These are phyloP conservation scores for Scelioninae gen. 1 DNA, from an alignment of 2,888 invertebrate species.

Conservation along the genomic window DNA sequence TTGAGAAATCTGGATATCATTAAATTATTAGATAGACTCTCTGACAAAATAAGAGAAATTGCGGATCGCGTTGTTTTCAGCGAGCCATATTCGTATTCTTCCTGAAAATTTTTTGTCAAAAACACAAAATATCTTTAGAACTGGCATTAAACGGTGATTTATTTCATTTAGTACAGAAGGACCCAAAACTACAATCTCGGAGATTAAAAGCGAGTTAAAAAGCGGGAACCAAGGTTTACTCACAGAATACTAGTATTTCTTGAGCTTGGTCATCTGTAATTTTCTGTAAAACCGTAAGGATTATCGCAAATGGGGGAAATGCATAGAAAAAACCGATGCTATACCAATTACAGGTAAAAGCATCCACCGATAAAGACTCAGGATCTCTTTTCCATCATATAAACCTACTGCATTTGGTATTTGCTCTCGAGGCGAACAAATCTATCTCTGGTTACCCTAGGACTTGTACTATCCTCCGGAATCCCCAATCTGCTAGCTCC, in stretches of 20 bases:
- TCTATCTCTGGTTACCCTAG: no score
- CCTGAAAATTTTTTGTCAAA: slow-evolving; percentile 19
- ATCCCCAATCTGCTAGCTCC: no score
- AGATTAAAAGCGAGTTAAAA: no score
- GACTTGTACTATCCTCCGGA: no score
- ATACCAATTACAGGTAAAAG: slow-evolving; percentile 53
- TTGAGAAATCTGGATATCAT: slow-evolving; percentile 47
- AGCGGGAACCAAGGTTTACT: slow-evolving; percentile 8
- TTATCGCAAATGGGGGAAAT: slow-evolving; percentile 65
- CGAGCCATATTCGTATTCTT: slow-evolving; percentile 6
- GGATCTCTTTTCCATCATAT: slow-evolving; percentile 60
- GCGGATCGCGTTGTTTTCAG: slow-evolving; percentile 46
- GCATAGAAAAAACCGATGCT: slow-evolving; percentile 53
- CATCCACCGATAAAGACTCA: slow-evolving; percentile 40
- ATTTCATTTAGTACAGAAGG: background rate
- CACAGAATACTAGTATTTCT: no score
- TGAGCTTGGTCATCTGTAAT: no score
- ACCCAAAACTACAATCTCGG: no score
- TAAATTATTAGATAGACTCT: background rate
- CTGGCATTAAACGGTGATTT: background rate
- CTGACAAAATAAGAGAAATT: slow-evolving; percentile 38
- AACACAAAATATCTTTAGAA: slow-evolving; percentile 6
- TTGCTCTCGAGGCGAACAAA: background rate
- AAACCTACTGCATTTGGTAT: slow-evolving; percentile 33
- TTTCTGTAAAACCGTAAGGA: no score